Conservation (phyloP, 2,797 vertebrate genomes). For the Clamator glandarius region DNA sequence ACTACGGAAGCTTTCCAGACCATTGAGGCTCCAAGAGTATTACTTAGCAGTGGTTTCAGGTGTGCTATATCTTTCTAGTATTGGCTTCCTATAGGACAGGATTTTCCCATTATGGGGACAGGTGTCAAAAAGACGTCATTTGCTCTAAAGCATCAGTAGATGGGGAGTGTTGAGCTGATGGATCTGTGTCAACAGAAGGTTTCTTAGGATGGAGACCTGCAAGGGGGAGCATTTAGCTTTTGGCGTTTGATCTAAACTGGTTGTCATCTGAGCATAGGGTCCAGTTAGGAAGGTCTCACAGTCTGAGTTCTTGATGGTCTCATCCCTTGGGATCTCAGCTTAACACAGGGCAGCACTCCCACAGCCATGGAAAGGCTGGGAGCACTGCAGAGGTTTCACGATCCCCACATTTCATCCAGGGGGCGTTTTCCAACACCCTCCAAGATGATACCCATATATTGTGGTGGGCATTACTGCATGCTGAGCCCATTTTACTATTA, state of each 20-base stretch:
- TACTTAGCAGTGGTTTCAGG: not conserved
- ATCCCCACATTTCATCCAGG: not conserved
- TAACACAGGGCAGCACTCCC: not conserved
- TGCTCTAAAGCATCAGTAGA: not conserved
- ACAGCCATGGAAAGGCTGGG: not conserved
- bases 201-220: not conserved
- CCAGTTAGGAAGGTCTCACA: not conserved
- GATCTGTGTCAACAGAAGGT: not conserved
- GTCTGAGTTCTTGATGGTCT: not conserved
- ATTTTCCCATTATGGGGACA: not conserved
- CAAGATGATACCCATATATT: not conserved
- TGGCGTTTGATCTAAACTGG: not conserved
- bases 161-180: not conserved
- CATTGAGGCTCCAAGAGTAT: not conserved
- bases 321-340: not conserved
- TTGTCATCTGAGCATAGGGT: fast-evolving
- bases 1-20: not conserved
- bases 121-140: not conserved
- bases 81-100: not conserved
- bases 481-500: not conserved
- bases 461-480: not conserved
- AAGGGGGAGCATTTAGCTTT: not conserved
- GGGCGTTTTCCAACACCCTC: not conserved
- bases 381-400: not conserved
- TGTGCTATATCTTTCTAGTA: not conserved